Conservation (phyloP, 1,140 invertebrate species). For the Coenobita brevimanus region DNA sequence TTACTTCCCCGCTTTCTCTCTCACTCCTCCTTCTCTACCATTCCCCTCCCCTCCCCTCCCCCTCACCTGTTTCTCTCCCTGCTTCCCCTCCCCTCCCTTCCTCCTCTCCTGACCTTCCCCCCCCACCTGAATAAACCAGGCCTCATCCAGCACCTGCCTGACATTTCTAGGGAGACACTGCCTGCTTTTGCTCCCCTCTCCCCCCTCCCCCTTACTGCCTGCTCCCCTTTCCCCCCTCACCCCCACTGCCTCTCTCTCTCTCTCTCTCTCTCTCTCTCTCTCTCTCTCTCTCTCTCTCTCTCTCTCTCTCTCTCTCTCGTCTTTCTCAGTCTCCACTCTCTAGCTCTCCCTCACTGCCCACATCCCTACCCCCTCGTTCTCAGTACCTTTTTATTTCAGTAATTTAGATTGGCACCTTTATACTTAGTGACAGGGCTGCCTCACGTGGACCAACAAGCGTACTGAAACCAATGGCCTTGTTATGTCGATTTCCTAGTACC, state of each 20-base stretch:
- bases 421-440: not conserved
- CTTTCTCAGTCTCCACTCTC: not conserved
- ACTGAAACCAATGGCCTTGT: too few relatives aligned
- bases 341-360: not conserved
- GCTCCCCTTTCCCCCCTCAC: constrained; percentile 18
- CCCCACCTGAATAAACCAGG: not conserved
- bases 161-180: constrained; percentile 5
- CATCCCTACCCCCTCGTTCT: not conserved
- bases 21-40: too few relatives aligned
- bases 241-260: constrained; percentile 28
- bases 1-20: too few relatives aligned
- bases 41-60: too few relatives aligned
- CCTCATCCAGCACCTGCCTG: constrained; percentile 32
- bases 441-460: not conserved
- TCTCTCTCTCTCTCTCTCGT: not conserved
- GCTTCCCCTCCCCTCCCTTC: too few relatives aligned
- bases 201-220: not conserved
- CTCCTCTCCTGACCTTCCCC: too few relatives aligned
- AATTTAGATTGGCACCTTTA: not conserved
- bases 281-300: constrained; percentile 12
- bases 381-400: not conserved
- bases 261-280: not conserved
- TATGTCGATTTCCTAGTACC: too few relatives aligned
- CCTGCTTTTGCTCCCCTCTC: not conserved
- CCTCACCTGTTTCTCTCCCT: too few relatives aligned